Conservation (phyloP, 2,797 vertebrate genomes). For the Pseudomugil gertrudae region DNA sequence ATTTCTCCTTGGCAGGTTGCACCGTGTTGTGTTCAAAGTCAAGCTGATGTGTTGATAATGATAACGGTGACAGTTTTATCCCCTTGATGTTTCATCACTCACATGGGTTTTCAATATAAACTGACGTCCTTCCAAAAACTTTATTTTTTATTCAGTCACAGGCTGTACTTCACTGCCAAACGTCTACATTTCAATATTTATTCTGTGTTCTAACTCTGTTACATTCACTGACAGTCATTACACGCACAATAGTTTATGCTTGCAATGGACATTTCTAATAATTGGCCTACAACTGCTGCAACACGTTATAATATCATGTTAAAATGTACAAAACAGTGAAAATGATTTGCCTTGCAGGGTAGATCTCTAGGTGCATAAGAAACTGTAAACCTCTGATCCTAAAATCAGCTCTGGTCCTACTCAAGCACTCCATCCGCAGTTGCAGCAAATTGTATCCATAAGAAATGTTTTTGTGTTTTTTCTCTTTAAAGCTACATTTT, state of each 20-base stretch:
- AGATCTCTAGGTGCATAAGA: no score
- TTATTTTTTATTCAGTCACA: conserved; percentile 20
- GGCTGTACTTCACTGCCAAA: conserved; percentile 21
- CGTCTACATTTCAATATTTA: conserved; percentile 18
- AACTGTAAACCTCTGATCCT: no score
- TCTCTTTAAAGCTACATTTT: no score
- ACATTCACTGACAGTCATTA: neutral
- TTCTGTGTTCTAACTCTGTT: conserved; percentile 8
- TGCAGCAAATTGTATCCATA: no score
- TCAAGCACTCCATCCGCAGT: no score
- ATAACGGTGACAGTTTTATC: conserved; percentile 50
- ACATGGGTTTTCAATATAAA: conserved; percentile 41
- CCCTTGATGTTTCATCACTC: conserved; percentile 61
- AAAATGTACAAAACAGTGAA: no score
- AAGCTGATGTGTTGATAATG: conserved; percentile 49
- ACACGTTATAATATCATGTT: no score
- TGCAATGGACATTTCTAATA: neutral
- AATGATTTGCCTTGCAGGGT: no score
- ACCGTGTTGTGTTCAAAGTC: conserved; percentile 62
- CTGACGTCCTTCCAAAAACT: conserved; percentile 45
- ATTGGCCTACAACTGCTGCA: neutral
- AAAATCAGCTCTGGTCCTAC: no score
- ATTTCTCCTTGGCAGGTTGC: conserved; percentile 71
- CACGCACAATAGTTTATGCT: neutral
- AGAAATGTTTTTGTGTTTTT: no score